Evolutionary conservation across 2,113 vertebrate genomes (phyloP).

Genomic region (Ceyx melanurus): DNA sequence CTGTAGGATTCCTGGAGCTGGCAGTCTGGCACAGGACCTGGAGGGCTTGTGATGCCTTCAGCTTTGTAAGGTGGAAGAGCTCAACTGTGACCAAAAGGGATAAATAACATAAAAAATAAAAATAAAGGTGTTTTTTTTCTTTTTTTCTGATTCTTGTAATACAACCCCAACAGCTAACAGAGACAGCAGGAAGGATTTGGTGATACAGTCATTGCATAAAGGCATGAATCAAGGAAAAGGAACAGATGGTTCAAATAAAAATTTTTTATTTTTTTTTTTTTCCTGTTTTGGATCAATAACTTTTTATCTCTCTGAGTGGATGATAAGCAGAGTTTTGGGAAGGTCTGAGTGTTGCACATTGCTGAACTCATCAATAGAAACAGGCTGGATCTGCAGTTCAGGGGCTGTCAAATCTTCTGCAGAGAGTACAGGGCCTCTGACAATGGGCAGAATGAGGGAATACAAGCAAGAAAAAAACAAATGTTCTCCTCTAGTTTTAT

Average conservation of each 20-base stretch:
- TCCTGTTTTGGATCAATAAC: not conserved
- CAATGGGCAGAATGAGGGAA: not conserved
- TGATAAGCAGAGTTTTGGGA: not conserved
- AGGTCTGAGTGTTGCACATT: not conserved
- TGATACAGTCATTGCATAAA: not conserved
- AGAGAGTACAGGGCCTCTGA: not conserved
- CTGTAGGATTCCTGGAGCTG: not conserved
- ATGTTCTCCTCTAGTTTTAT: not conserved
- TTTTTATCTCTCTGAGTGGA: not conserved
- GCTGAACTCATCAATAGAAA: not conserved
- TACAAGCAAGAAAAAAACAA: not conserved
- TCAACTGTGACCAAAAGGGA: not conserved
- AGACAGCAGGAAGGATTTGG: not conserved
- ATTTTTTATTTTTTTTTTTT: not conserved
- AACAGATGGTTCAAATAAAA: not conserved
- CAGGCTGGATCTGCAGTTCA: not conserved
- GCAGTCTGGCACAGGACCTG: not conserved
- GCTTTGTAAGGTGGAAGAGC: not conserved
- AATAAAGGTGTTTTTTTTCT: accelerated
- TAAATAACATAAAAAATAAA: not conserved
- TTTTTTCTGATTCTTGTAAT: not conserved
- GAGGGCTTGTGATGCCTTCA: not conserved
- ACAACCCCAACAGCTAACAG: not conserved
- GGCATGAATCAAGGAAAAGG: not conserved
- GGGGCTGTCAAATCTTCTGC: not conserved